A percentile compares a stretch with the other conserved stretches of the same genome.
Evolutionary conservation across 2,888 invertebrate species (phyloP).

Genomic region (Phortica magna): DNA sequence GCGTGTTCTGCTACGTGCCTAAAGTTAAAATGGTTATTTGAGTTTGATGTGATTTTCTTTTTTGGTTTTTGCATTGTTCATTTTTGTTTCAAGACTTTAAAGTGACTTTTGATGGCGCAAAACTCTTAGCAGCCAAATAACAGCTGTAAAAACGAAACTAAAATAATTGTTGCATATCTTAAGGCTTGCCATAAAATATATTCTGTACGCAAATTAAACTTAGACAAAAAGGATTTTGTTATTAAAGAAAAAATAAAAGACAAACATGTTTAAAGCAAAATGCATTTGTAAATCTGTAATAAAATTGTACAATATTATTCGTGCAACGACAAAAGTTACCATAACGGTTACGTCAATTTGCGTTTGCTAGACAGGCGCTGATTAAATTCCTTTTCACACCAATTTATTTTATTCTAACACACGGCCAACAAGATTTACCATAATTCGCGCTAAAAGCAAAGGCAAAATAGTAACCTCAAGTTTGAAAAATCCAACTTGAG

Average conservation of each 20-base stretch:
- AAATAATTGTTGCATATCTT: too few relatives aligned
- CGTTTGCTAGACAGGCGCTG: too few relatives aligned
- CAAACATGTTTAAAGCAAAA: background rate
- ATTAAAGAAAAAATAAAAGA: too few relatives aligned
- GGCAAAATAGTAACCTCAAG: background rate
- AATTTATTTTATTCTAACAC: slow-evolving; percentile 1
- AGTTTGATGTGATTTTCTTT: background rate
- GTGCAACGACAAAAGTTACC: too few relatives aligned
- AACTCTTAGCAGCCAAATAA: background rate
- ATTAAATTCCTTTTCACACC: background rate
- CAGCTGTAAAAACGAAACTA: background rate
- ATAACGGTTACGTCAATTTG: too few relatives aligned
- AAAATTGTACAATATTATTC: too few relatives aligned
- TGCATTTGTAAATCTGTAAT: background rate
- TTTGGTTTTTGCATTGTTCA: background rate
- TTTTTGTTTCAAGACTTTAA: background rate
- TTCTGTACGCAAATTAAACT: too few relatives aligned
- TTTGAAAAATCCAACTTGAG: slow-evolving; percentile 18
- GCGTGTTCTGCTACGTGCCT: background rate
- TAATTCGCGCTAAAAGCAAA: background rate
- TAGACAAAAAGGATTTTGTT: too few relatives aligned
- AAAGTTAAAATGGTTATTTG: slow-evolving; percentile 5
- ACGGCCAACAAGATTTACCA: background rate
- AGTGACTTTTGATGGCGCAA: background rate
- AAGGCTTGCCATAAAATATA: too few relatives aligned